A percentile compares a stretch with the other conserved stretches of the same genome.
Evolutionary conservation across 2,113 vertebrate genomes (phyloP).

Genomic region (Chinchilla lanigera): DNA sequence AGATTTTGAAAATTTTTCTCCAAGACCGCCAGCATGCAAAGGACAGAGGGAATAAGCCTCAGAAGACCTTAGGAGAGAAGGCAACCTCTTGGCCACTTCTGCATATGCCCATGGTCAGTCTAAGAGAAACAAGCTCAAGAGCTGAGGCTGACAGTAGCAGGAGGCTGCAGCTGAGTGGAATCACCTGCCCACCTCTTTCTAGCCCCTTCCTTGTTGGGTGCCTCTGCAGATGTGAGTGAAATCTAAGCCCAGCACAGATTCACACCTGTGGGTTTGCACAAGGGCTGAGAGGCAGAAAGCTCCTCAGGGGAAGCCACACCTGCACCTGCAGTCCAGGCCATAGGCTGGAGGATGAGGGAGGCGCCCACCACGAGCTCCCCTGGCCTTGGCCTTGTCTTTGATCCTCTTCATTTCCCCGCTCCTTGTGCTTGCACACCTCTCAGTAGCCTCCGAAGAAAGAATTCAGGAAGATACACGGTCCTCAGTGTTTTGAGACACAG

Average conservation of each 20-base stretch:
- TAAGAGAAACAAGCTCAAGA: not conserved
- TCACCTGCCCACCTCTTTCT: not conserved
- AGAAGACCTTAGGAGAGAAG: slow-evolving; percentile 18
- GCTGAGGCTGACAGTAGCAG: not conserved
- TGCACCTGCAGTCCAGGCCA: not conserved
- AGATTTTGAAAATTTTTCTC: slow-evolving; percentile 59
- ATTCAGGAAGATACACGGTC: not conserved
- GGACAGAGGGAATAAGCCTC: not conserved
- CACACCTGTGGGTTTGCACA: not conserved
- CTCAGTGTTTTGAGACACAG: not conserved
- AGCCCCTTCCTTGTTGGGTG: not conserved
- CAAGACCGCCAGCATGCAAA: not conserved
- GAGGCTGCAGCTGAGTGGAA: not conserved
- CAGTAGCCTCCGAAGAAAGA: not conserved
- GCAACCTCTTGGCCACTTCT: not conserved
- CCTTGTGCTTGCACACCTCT: not conserved
- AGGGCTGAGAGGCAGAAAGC: not conserved
- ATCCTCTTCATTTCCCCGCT: not conserved
- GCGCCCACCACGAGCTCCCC: too few relatives aligned
- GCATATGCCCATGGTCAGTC: not conserved
- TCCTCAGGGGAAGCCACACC: too few relatives aligned
- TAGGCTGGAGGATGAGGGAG: not conserved
- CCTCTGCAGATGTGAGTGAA: not conserved
- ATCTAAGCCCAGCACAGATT: not conserved
- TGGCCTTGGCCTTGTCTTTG: not conserved